Base-by-base conservation (phyloP, 2,888 invertebrate species). In the Hipparchia sbordonii region DNA sequence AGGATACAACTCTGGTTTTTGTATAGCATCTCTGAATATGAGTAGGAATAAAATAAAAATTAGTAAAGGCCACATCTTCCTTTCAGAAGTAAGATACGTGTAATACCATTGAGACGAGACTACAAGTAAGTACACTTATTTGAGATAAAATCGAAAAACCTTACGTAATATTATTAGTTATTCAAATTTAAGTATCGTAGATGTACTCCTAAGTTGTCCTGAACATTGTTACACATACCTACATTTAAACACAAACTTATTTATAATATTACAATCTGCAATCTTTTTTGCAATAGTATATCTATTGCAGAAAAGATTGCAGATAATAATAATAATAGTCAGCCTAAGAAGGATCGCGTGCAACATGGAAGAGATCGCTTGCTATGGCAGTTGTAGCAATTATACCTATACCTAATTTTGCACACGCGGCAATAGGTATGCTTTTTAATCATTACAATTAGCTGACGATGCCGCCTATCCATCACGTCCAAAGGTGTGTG, bases 1-100 rank as follows among this genome's bases (percentile, higher is more conserved):
- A 59, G 84, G 84, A 77, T 79, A 84, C 10, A 68, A 74, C 6
- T 72, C 65, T 3, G 81, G 80, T 72, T 77, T 79, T 69, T 77
- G 75, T 23, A 72, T 73, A 12, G 67, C 61, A 63, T 80, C 73
- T 61, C 73, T 78, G 33, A 80, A 72, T 48, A 81, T 61, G 8
- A 81, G 67, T 39, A 81, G 62, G 23, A 80, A 67, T 70, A 80
- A 74, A 69, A 81, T 71, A 71, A 79, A 74, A 61, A 78, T 67
- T 23, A 80, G 72, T 67, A 81, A 52, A 23, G 74, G 39, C 83
- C 79, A 83, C 82, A 82, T 83, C 70, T 69, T 67, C 33, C 60
- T 59, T 52, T 63, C 10, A 71, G 39, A 67, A 67, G 33, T 70
- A 60, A 52, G 73, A 33, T 56, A 39, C 39, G 39, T 4, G 39